These are phyloP conservation scores for Troides aeacus DNA, from an alignment of 2,888 invertebrate genomes.

Conservation along the genomic window DNA sequence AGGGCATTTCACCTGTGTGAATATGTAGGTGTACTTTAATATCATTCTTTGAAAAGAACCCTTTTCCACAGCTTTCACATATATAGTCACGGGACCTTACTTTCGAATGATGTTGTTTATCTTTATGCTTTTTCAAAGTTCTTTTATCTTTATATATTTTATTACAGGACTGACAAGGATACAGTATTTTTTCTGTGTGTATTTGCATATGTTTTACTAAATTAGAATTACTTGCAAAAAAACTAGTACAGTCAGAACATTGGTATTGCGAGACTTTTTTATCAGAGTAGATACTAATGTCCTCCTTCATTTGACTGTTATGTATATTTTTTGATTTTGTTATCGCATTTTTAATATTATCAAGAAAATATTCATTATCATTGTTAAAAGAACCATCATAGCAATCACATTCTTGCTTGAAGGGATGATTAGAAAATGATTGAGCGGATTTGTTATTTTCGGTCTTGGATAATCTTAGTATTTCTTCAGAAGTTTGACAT, in stretches of 20 bases:
- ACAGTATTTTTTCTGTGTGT: slow-evolving; percentile 57
- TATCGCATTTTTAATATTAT: slow-evolving; percentile 22
- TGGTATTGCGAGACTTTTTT: slow-evolving; percentile 27
- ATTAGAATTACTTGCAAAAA: slow-evolving; percentile 50
- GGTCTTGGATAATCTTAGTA: slow-evolving; percentile 40
- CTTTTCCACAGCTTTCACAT: slow-evolving; percentile 68
- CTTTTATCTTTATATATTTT: slow-evolving; percentile 59
- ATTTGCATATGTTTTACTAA: slow-evolving; percentile 54
- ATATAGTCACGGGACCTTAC: slow-evolving; percentile 53
- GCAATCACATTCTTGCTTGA: slow-evolving; percentile 46
- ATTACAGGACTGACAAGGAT: slow-evolving; percentile 52
- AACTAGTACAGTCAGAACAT: slow-evolving; percentile 52
- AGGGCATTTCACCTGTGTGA: slow-evolving; percentile 70
- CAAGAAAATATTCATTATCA: slow-evolving; percentile 30
- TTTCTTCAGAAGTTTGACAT: slow-evolving; percentile 57
- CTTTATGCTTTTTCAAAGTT: slow-evolving; percentile 55
- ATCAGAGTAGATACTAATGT: slow-evolving; percentile 34
- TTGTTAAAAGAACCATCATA: slow-evolving; percentile 27
- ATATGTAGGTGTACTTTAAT: slow-evolving; percentile 59
- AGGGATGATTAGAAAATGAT: slow-evolving; percentile 39
- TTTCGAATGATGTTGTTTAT: slow-evolving; percentile 48
- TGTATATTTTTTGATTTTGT: neutral
- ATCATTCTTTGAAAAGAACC: slow-evolving; percentile 57
- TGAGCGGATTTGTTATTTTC: slow-evolving; percentile 26
- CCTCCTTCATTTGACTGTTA: slow-evolving; percentile 33